Evolutionary conservation across 2,797 vertebrate species (phyloP), one percentile per base, ranked within the genome.

Genomic region (Champsocephalus esox): DNA sequence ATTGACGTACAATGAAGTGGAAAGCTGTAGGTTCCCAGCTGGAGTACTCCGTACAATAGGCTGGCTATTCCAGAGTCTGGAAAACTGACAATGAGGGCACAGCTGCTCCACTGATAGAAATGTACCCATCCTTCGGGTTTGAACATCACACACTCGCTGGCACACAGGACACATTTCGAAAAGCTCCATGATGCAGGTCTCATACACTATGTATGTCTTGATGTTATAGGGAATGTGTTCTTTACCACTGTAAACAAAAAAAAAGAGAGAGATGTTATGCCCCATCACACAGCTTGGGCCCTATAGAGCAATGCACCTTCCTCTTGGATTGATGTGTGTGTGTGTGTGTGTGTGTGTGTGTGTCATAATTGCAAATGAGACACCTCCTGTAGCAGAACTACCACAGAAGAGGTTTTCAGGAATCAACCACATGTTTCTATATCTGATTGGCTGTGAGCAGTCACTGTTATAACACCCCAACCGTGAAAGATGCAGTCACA

Each of bases 11-110:
- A 78, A 11, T 11, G 75, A 71, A 0, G 68, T 69, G 4, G 73
- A 73, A 3, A 80, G 55, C 17, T 80, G 65, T 9, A 77, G 55
- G 43, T 70, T 70, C 9, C 70, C 58, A 1, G 41, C 24, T 21
- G 66, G 73, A 12, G 73, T 77, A 16, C 28, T 66, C 13, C 66
- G 51, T 17, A 64, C 3, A 9, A 78, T 9, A 4, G 76, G 57
- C 44, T 75, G 72, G n/a, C 71, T 79, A 13, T 68, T 45, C 77
- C 77, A 69, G 1, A 14, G 32, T 17, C 19, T 24, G 12, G 11
- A 38, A 11, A 9, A 80, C 16, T 45, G 11, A 44, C 77, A 76
- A 19, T 69, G 48, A 1, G 55, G 43, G 38, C 77, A 83, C 10
- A 41, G 12, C 60, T 61, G 65, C 0, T 28, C 16, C 9, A 75